Base-by-base conservation (phyloP, 1,140 invertebrate genomes). In the Paralvinella palmiformis region DNA sequence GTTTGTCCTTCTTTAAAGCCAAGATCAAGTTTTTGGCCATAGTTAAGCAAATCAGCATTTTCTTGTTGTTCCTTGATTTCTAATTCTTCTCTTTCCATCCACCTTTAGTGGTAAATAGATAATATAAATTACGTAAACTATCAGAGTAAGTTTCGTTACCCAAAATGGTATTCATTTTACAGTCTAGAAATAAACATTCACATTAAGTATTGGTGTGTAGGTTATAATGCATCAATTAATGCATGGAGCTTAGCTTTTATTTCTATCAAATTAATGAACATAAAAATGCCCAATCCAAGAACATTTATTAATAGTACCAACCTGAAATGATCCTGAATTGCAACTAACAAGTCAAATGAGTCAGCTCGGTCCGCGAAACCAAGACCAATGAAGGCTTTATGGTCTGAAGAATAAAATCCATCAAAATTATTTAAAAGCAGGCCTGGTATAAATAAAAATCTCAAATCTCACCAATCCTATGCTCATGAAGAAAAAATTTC, bases 1-100 rank as follows among this genome's bases (percentile, higher is more conserved):
- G 95, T 98, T 84, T 98, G 91, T 29, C 96, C 96, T 78, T 97
- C 96, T 79, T 98, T 98, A 75, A 98, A 97, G 62, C 93, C 89
- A 17, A 98, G 84, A 84, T 98, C 93, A 20, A 97, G 81, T 72
- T 91, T 88, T 64, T 91, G 91, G 36, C 70, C 75, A 13, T 60
- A 64, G 6, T 73, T 64, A 44, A 79, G 68, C 33, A 71, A 62
- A 36, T 68, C 60, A 3, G 59, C 84, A 45, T 86, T 84, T 68
- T 89, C 87, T n/a, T n/a, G n/a, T n/a, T n/a, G 36, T 72, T 69
- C 92, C 50, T 41, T 63, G 76, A 69, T 56, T 74, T 71, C 48
- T 90, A 88, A 80, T 90, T 85, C 32, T 29, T 63, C 78, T 96
- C 90, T 71, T 91, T 89, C 80, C 95, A 95, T 10, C 10, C 37